A percentile compares a stretch with the other conserved stretches of the same genome.
phyloP scores from a whole-genome alignment of 2,888 invertebrate genomes.

The Drosophila macrospina region DNA sequence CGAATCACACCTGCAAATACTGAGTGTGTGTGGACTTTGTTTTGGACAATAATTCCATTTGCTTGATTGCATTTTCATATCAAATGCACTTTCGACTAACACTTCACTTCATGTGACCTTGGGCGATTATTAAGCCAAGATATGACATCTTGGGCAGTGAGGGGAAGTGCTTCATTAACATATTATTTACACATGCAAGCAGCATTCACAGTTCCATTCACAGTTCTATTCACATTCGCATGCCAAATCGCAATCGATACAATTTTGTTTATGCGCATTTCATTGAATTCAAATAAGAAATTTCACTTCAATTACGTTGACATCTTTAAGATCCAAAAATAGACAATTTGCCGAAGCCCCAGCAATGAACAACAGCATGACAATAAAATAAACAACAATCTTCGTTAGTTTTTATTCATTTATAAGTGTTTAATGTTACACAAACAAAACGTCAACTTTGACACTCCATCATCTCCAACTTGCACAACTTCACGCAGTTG shows the following conservation, averaged over 20 bases:
- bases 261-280: slow-evolving; percentile 47
- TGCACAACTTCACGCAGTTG: slow-evolving; percentile 1
- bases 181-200: slow-evolving; percentile 38
- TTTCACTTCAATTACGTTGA: slow-evolving; percentile 13
- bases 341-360: slow-evolving; percentile 36
- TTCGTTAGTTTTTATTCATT: neutral
- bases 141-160: slow-evolving; percentile 2
- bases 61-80: slow-evolving; percentile 74
- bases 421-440: slow-evolving; percentile 4
- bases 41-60: slow-evolving; percentile 52
- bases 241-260: slow-evolving; percentile 43
- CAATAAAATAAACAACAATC: neutral
- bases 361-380: slow-evolving; percentile 20
- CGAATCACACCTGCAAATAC: slow-evolving; percentile 13
- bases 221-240: slow-evolving; percentile 20
- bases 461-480: neutral
- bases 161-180: slow-evolving; percentile 37
- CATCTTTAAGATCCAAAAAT: slow-evolving; percentile 19
- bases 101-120: slow-evolving; percentile 50
- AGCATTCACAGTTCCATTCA: slow-evolving; percentile 11
- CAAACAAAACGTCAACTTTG: neutral
- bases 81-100: slow-evolving; percentile 38
- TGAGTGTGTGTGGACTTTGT: slow-evolving; percentile 12
- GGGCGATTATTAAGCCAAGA: slow-evolving; percentile 22
- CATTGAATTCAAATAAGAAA: slow-evolving; percentile 30